These are phyloP conservation scores for Lasioglossum leucozonium DNA, from an alignment of 2,888 invertebrate genomes.

Conservation along the genomic window DNA sequence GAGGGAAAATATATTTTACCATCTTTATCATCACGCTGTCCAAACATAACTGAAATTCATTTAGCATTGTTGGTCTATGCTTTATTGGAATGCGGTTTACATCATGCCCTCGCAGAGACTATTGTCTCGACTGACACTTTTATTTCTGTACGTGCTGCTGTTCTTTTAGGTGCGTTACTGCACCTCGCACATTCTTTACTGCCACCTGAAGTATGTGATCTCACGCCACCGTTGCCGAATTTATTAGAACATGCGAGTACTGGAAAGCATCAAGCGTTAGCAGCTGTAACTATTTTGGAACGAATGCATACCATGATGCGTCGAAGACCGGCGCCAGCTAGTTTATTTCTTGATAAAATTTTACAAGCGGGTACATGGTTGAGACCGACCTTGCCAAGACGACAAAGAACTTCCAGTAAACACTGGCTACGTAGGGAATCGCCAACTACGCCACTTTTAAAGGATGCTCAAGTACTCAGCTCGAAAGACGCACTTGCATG, in stretches of 20 bases:
- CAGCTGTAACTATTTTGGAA: slow-evolving; percentile 92
- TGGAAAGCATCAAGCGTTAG: slow-evolving; percentile 92
- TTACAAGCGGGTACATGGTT: slow-evolving; percentile 85
- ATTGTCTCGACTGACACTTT: slow-evolving; percentile 95
- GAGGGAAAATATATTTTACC: slow-evolving; percentile 95
- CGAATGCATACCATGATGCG: slow-evolving; percentile 93
- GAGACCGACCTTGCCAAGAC: slow-evolving; percentile 76
- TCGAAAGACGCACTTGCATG: slow-evolving; percentile 93
- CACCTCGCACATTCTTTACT: slow-evolving; percentile 94
- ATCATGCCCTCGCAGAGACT: slow-evolving; percentile 96
- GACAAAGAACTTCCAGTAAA: slow-evolving; percentile 75
- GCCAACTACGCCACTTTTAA: slow-evolving; percentile 85
- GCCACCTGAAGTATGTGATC: slow-evolving; percentile 94
- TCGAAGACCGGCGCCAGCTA: slow-evolving; percentile 92
- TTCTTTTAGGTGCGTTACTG: slow-evolving; percentile 94
- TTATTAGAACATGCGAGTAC: slow-evolving; percentile 92
- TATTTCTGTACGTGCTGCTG: slow-evolving; percentile 95
- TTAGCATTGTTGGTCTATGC: slow-evolving; percentile 94
- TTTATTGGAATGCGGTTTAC: slow-evolving; percentile 93
- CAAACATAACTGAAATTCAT: slow-evolving; percentile 96
- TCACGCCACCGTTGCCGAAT: slow-evolving; percentile 93
- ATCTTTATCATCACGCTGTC: slow-evolving; percentile 92
- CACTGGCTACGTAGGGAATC: slow-evolving; percentile 82
- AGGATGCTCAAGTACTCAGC: slow-evolving; percentile 92
- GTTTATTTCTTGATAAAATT: slow-evolving; percentile 93